Percentiles rank a stretch among this genome's conserved stretches.
phyloP scores from a whole-genome alignment of 2,113 vertebrate species.

The Actenoides hombroni region DNA sequence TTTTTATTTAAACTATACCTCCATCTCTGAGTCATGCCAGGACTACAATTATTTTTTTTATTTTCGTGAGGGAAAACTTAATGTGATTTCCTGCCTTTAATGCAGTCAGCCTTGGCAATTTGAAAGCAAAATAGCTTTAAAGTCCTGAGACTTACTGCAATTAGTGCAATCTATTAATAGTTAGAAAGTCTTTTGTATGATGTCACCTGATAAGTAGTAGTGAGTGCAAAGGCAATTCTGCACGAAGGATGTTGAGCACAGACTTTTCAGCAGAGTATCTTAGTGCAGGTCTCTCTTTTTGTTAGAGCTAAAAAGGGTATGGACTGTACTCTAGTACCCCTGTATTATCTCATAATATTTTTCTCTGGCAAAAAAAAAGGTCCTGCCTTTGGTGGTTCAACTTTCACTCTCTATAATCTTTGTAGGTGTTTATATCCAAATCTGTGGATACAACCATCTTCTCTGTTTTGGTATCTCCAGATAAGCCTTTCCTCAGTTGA shows the following conservation, averaged over 20 bases:
- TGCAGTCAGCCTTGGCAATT: neutral
- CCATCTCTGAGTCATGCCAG: neutral
- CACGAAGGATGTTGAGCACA: neutral
- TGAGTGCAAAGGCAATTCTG: neutral
- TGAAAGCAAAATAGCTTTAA: constrained; percentile 7
- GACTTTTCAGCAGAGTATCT: neutral
- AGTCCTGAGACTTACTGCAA: neutral
- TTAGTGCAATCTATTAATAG: neutral
- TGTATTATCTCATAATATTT: neutral
- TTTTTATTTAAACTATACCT: neutral
- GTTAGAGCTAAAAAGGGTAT: neutral
- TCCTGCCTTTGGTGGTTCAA: neutral
- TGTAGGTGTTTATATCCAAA: neutral
- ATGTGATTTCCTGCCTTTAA: neutral
- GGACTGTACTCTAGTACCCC: neutral
- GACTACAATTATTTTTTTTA: neutral
- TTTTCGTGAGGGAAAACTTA: neutral
- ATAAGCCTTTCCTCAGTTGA: neutral
- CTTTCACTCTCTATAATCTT: neutral
- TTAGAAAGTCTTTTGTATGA: neutral
- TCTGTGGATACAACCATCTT: neutral
- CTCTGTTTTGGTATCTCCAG: neutral
- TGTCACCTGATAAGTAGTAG: neutral
- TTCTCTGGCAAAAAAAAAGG: neutral
- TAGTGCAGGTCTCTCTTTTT: neutral